Percentiles rank a stretch among this genome's conserved stretches.
Conservation (phyloP, 2,888 invertebrate species). For the Patella pellucida region DNA sequence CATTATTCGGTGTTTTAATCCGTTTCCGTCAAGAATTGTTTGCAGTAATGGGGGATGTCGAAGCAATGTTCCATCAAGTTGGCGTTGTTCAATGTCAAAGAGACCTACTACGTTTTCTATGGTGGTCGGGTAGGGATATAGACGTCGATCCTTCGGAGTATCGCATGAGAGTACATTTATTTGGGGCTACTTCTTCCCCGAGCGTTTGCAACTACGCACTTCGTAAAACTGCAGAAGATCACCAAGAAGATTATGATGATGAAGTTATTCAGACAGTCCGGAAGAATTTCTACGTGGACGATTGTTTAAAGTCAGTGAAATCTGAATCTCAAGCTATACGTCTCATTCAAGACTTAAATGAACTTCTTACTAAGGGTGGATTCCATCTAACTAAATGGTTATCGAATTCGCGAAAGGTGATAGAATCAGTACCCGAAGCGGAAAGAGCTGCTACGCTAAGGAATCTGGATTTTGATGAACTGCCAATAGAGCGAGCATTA, state of each 20-base stretch:
- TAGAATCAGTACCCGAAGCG: slow-evolving; percentile 29
- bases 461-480: slow-evolving; percentile 3
- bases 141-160: slow-evolving; percentile 8
- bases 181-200: slow-evolving; percentile 7
- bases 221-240: slow-evolving; percentile 9
- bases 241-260: neutral
- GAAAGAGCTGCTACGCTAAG: slow-evolving; percentile 26
- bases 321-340: slow-evolving; percentile 3
- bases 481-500: neutral
- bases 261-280: neutral
- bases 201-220: slow-evolving; percentile 18
- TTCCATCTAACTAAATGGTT: slow-evolving; percentile 39
- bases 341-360: neutral
- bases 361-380: slow-evolving; percentile 22
- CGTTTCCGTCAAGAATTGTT: neutral
- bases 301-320: slow-evolving; percentile 11
- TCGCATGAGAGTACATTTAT: slow-evolving; percentile 19
- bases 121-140: slow-evolving; percentile 6
- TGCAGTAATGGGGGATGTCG: slow-evolving; percentile 8
- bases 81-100: neutral
- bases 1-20: neutral
- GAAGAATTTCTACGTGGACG: slow-evolving; percentile 19
- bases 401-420: slow-evolving; percentile 31
- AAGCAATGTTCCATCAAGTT: slow-evolving; percentile 13
- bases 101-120: slow-evolving; percentile 9